phyloP scores from a whole-genome alignment of 2,888 invertebrate species.

The Mythimna lalbum region DNA sequence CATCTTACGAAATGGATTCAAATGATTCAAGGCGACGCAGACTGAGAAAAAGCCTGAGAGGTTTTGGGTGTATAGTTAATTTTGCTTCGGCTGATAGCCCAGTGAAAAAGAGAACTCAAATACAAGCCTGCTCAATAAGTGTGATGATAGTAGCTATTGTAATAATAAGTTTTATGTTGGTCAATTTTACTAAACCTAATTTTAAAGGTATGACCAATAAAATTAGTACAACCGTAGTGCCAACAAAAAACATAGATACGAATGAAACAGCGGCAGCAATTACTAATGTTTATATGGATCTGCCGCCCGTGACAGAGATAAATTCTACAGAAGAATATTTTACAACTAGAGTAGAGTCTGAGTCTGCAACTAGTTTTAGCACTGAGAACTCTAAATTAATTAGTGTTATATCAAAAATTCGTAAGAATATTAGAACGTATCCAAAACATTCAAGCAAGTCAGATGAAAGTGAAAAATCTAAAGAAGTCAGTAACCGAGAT shows the following conservation, averaged over 20 bases:
- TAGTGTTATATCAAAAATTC: conserved; percentile 81
- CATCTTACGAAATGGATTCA: conserved; percentile 79
- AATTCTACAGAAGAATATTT: conserved; percentile 65
- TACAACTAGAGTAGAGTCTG: conserved; percentile 63
- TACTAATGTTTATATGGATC: conserved; percentile 73
- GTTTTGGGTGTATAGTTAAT: conserved; percentile 86
- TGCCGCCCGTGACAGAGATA: conserved; percentile 64
- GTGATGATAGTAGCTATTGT: conserved; percentile 89
- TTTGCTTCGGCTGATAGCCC: conserved; percentile 85
- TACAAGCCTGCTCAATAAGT: conserved; percentile 90
- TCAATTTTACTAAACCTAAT: conserved; percentile 87
- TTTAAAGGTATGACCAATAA: conserved; percentile 79
- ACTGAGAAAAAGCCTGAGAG: conserved; percentile 86
- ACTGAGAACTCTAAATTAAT: conserved; percentile 74
- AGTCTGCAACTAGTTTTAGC: conserved; percentile 63
- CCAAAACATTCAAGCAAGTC: conserved; percentile 76
- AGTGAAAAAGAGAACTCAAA: conserved; percentile 86
- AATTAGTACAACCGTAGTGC: conserved; percentile 87
- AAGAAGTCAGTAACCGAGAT: conserved; percentile 83
- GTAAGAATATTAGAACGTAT: conserved; percentile 86
- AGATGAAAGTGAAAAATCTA: conserved; percentile 74
- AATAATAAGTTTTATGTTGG: conserved; percentile 88
- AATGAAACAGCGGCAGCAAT: conserved; percentile 80
- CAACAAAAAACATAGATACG: conserved; percentile 78
- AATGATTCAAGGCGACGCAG: conserved; percentile 77